phyloP scores from a whole-genome alignment of 1,140 invertebrate species.

The Epicauta chinensis region DNA sequence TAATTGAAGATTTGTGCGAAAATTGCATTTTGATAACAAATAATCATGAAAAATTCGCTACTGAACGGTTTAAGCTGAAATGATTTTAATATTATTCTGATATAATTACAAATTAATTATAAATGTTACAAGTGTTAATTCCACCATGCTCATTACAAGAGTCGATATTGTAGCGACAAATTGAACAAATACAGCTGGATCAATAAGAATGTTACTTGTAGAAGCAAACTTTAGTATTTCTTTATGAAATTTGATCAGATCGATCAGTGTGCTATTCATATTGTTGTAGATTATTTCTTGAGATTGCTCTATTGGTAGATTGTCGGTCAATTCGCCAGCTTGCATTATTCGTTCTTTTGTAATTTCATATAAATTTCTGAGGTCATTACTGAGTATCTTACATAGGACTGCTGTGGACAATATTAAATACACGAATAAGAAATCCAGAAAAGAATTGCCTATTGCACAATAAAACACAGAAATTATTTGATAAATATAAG shows the following conservation, averaged over 20 bases:
- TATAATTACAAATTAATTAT: background rate
- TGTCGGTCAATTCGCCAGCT: too few relatives aligned
- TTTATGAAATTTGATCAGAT: too few relatives aligned
- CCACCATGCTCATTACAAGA: background rate
- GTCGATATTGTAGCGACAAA: too few relatives aligned
- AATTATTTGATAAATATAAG: conserved; percentile 5
- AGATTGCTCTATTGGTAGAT: too few relatives aligned
- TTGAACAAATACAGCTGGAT: too few relatives aligned
- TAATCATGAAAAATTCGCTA: conserved; percentile 2
- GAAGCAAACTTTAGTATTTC: too few relatives aligned
- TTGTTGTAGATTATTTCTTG: too few relatives aligned
- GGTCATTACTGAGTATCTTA: conserved; percentile 1
- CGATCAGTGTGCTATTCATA: too few relatives aligned
- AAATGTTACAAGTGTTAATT: conserved; percentile 6
- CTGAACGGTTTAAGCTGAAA: background rate
- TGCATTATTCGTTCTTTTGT: too few relatives aligned
- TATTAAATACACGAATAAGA: background rate
- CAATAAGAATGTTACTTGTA: too few relatives aligned
- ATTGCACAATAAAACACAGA: background rate
- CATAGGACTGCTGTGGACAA: background rate
- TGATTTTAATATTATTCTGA: background rate
- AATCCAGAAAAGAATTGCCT: background rate
- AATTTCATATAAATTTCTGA: background rate
- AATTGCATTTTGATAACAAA: conserved; percentile 1
- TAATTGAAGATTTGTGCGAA: conserved; percentile 3